phyloP scores from a whole-genome alignment of 1,140 invertebrate species.

The Tyrophagus putrescentiae region DNA sequence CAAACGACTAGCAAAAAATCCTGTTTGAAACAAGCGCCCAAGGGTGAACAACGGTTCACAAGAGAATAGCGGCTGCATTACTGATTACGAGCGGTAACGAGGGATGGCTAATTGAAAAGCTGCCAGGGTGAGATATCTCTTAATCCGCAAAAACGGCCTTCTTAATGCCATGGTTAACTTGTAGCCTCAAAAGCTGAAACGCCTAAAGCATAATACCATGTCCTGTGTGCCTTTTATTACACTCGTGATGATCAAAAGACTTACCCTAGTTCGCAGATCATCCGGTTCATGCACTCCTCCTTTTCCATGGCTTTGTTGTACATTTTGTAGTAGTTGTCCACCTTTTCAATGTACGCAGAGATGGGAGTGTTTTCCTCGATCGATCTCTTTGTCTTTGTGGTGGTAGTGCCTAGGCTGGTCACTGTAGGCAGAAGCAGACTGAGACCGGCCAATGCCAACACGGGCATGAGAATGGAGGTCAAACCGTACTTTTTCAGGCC shows the following conservation, averaged over 20 bases:
- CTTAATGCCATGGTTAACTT: too few species aligned
- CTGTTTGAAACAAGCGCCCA: not conserved
- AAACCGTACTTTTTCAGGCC: slow-evolving; percentile 27
- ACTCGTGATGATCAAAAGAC: too few species aligned
- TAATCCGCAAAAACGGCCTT: too few species aligned
- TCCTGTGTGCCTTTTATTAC: too few species aligned
- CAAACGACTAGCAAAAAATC: not conserved
- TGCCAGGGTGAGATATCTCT: too few species aligned
- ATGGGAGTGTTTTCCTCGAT: slow-evolving; percentile 21
- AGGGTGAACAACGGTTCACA: too few species aligned
- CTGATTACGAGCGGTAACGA: too few species aligned
- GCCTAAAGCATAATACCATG: too few species aligned
- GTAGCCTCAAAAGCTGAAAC: too few species aligned
- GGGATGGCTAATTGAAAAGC: too few species aligned
- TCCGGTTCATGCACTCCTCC: slow-evolving; percentile 31
- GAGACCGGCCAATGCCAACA: slow-evolving; percentile 29
- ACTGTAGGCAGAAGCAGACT: slow-evolving; percentile 29
- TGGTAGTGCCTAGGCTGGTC: slow-evolving; percentile 25
- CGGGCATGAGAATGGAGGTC: slow-evolving; percentile 29
- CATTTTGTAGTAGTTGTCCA: slow-evolving; percentile 28
- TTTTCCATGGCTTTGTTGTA: slow-evolving; percentile 29
- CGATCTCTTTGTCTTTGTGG: slow-evolving; percentile 21
- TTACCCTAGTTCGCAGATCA: slow-evolving; percentile 30
- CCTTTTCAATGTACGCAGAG: slow-evolving; percentile 25
- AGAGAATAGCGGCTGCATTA: too few species aligned